These are phyloP conservation scores for Austrofundulus limnaeus DNA, from an alignment of 2,113 vertebrate genomes.

Conservation along the genomic window DNA sequence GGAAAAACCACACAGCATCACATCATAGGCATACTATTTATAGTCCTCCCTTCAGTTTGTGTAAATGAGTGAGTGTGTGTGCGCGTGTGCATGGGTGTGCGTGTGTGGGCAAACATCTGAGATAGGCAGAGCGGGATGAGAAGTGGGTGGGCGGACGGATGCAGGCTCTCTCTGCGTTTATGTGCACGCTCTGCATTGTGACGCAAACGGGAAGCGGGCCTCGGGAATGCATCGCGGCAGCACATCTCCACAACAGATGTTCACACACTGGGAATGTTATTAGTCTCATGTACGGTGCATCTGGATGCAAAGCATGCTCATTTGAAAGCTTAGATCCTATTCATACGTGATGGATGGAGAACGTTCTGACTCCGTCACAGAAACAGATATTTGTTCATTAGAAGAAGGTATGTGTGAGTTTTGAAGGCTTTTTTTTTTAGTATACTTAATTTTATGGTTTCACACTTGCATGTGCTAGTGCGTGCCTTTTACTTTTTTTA, in stretches of 20 bases:
- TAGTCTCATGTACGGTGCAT: slow-evolving; percentile 39
- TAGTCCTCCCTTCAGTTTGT: slow-evolving; percentile 68
- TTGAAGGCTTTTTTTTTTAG: slow-evolving; percentile 10
- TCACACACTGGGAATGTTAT: slow-evolving; percentile 31
- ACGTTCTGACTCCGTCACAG: slow-evolving; percentile 21
- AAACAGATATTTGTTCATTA: slow-evolving; percentile 34
- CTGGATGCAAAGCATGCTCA: slow-evolving; percentile 30
- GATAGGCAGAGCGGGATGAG: slow-evolving; percentile 41
- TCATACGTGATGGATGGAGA: slow-evolving; percentile 14
- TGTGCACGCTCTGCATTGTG: slow-evolving; percentile 36
- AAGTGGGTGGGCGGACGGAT: slow-evolving; percentile 44
- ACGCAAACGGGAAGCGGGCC: slow-evolving; percentile 26
- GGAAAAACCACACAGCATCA: slow-evolving; percentile 73
- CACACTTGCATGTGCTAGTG: slow-evolving; percentile 13
- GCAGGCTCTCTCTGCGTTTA: slow-evolving; percentile 57
- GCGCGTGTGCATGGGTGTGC: background rate
- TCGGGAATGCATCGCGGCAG: slow-evolving; percentile 37
- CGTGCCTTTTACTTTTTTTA: background rate
- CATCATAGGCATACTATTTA: slow-evolving; percentile 77
- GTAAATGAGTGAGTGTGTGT: slow-evolving; percentile 50
- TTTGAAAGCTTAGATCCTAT: slow-evolving; percentile 16
- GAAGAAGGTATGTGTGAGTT: background rate
- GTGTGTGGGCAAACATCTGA: slow-evolving; percentile 51
- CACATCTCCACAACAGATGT: slow-evolving; percentile 47
- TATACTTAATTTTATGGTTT: slow-evolving; percentile 24